Evolutionary conservation across 2,888 invertebrate species (phyloP).

Genomic region (Phragmatobia fuliginosa): DNA sequence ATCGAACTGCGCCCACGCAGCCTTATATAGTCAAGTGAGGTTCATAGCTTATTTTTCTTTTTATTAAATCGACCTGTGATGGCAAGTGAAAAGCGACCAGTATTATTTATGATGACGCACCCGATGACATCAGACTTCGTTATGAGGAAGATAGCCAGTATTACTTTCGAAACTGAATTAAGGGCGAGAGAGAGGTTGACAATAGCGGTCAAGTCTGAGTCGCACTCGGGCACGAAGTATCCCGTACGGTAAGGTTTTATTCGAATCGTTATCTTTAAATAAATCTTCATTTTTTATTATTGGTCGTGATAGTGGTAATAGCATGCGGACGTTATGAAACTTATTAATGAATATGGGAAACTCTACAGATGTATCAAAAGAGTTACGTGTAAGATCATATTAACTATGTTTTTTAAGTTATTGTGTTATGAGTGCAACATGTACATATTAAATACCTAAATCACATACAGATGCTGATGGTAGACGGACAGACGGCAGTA

Average conservation of each 20-base stretch:
- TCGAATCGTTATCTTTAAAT: neutral
- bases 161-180: constrained; percentile 37
- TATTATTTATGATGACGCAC: constrained; percentile 47
- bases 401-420: neutral
- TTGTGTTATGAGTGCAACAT: neutral
- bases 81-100: constrained; percentile 55
- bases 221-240: neutral
- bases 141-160: constrained; percentile 32
- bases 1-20: constrained; percentile 59
- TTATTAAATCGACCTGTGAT: constrained; percentile 50
- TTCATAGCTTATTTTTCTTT: constrained; percentile 57
- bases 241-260: neutral
- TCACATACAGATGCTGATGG: neutral
- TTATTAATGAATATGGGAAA: neutral
- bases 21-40: constrained; percentile 53
- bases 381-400: neutral
- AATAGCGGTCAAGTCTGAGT: constrained; percentile 14
- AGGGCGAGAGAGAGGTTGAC: constrained; percentile 33
- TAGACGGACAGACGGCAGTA: neutral
- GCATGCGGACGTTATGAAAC: neutral
- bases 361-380: neutral
- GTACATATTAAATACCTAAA: neutral
- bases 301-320: neutral
- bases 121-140: constrained; percentile 41
- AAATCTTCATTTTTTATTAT: neutral